These are phyloP conservation scores for Amazona guildingii DNA, from an alignment of 2,113 vertebrate species.

Conservation along the genomic window DNA sequence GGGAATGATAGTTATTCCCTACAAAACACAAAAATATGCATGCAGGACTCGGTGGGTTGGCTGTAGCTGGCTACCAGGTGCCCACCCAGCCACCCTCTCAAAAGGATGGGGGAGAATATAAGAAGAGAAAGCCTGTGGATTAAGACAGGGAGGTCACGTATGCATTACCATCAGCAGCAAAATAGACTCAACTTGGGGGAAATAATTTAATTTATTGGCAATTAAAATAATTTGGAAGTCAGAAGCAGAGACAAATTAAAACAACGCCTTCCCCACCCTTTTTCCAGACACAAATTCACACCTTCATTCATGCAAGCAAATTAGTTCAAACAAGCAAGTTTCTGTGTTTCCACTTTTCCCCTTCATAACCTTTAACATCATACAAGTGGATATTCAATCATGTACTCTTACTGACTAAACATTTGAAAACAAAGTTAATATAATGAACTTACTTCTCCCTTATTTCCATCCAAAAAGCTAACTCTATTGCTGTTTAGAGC, in stretches of 20 bases:
- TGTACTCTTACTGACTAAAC: not conserved
- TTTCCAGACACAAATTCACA: not conserved
- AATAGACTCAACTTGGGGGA: fast-evolving
- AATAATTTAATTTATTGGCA: not conserved
- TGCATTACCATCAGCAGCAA: not conserved
- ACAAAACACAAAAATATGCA: not conserved
- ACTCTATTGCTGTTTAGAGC: not conserved
- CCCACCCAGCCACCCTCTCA: not conserved
- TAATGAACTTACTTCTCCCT: not conserved
- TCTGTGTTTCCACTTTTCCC: not conserved
- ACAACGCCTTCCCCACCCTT: not conserved
- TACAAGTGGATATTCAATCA: not conserved
- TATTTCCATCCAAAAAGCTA: not conserved
- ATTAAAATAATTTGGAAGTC: not conserved
- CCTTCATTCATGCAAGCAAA: not conserved
- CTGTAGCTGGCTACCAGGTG: not conserved
- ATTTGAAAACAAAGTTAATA: not conserved
- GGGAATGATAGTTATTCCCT: too few species aligned
- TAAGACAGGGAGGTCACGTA: not conserved
- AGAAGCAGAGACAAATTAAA: not conserved
- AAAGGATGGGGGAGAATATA: not conserved
- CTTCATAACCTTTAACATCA: not conserved
- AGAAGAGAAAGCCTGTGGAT: not conserved
- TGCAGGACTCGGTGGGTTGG: not conserved
- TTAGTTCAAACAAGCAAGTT: not conserved